Conservation (phyloP, 2,113 vertebrate genomes). For the Phylloscopus trochilus region DNA sequence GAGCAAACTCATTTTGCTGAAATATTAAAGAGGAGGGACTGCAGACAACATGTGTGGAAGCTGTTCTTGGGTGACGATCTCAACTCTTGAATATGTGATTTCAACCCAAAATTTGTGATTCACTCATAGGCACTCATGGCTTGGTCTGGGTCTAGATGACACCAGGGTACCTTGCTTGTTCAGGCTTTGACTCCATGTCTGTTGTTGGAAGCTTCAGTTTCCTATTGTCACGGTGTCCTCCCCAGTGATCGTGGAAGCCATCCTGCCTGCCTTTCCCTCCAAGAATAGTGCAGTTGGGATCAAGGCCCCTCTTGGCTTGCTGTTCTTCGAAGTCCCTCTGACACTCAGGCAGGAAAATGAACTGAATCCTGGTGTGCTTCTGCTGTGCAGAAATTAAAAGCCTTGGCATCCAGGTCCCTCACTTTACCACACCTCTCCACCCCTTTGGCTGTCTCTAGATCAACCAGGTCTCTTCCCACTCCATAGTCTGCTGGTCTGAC, state of each 20-base stretch:
- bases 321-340: neutral
- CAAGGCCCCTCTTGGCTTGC: neutral
- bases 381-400: neutral
- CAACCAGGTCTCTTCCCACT: neutral
- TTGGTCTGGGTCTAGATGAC: neutral
- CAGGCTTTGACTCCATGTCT: neutral
- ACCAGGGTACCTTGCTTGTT: neutral
- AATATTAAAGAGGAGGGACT: neutral
- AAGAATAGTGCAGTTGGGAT: neutral
- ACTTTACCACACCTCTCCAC: neutral
- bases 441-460: neutral
- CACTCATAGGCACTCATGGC: neutral
- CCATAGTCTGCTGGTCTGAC: neutral
- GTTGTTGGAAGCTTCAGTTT: neutral
- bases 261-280: neutral
- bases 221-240: neutral
- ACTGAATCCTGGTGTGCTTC: neutral
- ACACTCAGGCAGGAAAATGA: neutral
- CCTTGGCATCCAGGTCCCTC: neutral
- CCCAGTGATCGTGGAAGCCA: rapidly evolving
- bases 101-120: neutral
- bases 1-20: neutral
- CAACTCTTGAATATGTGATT: neutral
- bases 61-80: neutral
- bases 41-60: neutral